These are phyloP conservation scores for Drosophila guanche DNA, from an alignment of 1,140 invertebrate species.

Conservation along the genomic window DNA sequence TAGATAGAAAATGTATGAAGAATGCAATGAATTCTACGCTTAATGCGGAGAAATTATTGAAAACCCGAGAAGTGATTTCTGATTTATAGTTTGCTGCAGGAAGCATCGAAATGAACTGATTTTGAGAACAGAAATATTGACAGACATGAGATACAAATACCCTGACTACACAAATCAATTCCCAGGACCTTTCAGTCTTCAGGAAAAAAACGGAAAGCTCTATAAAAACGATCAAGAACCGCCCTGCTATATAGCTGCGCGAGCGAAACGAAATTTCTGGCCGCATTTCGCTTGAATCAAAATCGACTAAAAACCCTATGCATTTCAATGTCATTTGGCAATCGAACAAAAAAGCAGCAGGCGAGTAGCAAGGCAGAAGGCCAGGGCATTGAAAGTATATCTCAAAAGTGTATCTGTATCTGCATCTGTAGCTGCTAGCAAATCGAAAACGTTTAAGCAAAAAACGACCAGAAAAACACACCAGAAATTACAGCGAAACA, in stretches of 20 bases:
- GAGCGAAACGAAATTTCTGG: constrained; percentile 32
- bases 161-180: background rate
- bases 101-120: too few relatives aligned
- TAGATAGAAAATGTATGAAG: background rate
- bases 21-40: background rate
- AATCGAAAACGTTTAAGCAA: constrained; percentile 44
- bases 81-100: background rate
- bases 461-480: constrained; percentile 41
- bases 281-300: background rate
- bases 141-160: too few relatives aligned
- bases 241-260: constrained; percentile 19
- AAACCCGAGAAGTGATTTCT: too few relatives aligned
- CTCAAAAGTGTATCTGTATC: constrained; percentile 22
- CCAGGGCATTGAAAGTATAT: constrained; percentile 47
- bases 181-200: constrained; percentile 14
- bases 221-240: constrained; percentile 18
- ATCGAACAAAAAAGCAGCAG: constrained; percentile 27
- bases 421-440: constrained; percentile 32
- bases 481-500: constrained; percentile 52
- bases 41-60: background rate
- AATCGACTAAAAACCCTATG: constrained; percentile 28
- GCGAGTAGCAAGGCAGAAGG: constrained; percentile 19
- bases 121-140: background rate
- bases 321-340: constrained; percentile 65
- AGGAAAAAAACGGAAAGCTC: background rate